These are phyloP conservation scores for Hydrophis major DNA, from an alignment of 2,797 vertebrate species.

Conservation along the genomic window DNA sequence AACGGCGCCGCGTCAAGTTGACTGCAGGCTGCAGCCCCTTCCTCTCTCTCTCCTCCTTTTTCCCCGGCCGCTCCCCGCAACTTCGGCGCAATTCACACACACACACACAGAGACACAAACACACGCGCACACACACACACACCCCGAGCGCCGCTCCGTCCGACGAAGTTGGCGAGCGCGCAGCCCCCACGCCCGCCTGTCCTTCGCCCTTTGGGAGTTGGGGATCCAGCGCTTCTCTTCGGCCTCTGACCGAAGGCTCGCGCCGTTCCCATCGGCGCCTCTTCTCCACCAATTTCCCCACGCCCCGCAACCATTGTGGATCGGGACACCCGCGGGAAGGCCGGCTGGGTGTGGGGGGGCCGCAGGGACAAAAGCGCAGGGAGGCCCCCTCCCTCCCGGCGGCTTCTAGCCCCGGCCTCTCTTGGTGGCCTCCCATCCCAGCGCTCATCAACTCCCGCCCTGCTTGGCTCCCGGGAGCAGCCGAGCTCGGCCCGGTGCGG, in stretches of 20 bases:
- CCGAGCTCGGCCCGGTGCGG: background rate
- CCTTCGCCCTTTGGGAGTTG: background rate
- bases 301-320: constrained; percentile 24
- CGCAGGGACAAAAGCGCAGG: background rate
- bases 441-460: background rate
- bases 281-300: constrained; percentile 69
- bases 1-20: background rate
- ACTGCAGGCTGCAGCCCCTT: background rate
- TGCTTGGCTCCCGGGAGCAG: background rate
- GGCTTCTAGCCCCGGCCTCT: background rate
- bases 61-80: background rate
- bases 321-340: background rate
- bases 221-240: constrained; percentile 53
- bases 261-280: constrained; percentile 73
- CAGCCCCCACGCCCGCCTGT: background rate
- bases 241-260: constrained; percentile 75
- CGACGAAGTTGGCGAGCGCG: background rate
- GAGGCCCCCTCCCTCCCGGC: background rate
- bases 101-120: too few relatives aligned
- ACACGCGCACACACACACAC: too few relatives aligned
- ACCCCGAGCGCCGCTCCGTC: background rate
- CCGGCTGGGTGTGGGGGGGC: too few relatives aligned
- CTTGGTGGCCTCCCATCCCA: background rate
- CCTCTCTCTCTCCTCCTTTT: background rate
- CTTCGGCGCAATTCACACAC: background rate